Conservation (phyloP, 2,113 vertebrate species). For the Acrocephalus kingi region DNA sequence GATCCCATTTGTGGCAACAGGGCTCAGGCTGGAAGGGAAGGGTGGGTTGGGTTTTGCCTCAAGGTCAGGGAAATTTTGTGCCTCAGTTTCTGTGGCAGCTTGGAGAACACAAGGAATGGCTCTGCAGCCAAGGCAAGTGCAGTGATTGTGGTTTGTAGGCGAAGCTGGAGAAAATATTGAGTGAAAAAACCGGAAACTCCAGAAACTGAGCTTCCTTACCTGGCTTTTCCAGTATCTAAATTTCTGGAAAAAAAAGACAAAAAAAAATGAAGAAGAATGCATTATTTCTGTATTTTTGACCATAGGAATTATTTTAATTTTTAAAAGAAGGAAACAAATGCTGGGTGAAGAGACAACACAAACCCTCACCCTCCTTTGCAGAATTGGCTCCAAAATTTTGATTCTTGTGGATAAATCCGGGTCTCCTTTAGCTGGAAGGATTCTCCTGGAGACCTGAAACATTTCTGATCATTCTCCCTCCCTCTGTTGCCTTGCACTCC, state of each 20-base stretch:
- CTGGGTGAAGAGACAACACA: background rate
- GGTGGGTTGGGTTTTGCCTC: background rate
- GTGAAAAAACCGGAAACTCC: background rate
- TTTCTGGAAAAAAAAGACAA: background rate
- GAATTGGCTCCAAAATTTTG: background rate
- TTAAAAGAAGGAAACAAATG: background rate
- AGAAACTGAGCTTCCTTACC: background rate
- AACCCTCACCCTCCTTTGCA: background rate
- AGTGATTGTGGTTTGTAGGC: background rate
- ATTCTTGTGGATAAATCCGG: rapidly evolving
- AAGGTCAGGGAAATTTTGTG: background rate
- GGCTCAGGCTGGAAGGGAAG: background rate
- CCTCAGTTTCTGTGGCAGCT: background rate
- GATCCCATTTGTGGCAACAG: background rate
- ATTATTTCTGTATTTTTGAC: background rate
- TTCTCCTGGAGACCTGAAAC: background rate
- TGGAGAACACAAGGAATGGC: background rate
- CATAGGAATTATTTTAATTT: background rate
- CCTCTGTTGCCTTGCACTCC: background rate
- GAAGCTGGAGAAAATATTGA: background rate
- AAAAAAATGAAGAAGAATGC: rapidly evolving
- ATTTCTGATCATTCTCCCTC: background rate
- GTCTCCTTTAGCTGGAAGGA: background rate
- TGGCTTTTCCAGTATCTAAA: background rate
- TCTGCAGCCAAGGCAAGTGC: background rate